Evolutionary conservation across 30 jellyfish, hydroid and myxozoan genomes (phyloP).

Genomic region (Chrysaora quinquecirrha): DNA sequence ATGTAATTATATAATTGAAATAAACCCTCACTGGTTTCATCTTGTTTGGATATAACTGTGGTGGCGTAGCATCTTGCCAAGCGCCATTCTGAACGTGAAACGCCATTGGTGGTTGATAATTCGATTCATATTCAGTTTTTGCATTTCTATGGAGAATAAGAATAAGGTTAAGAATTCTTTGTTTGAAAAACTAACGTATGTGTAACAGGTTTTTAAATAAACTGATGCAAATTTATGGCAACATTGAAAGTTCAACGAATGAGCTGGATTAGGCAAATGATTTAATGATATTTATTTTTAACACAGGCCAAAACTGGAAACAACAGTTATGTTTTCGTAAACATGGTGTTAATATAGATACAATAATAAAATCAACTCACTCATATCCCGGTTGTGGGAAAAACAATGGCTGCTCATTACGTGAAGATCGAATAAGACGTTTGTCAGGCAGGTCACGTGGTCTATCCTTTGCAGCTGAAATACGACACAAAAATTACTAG

Average conservation of each 20-base stretch:
- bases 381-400: slow-evolving; percentile 54
- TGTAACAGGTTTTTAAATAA: too few relatives aligned
- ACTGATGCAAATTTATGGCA: too few relatives aligned
- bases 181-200: too few relatives aligned
- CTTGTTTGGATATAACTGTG: background rate
- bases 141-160: slow-evolving; percentile 14
- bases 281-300: too few relatives aligned
- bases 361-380: slow-evolving; percentile 5
- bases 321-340: too few relatives aligned
- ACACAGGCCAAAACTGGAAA: too few relatives aligned
- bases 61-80: slow-evolving; percentile 7
- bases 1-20: too few relatives aligned
- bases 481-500: too few relatives aligned
- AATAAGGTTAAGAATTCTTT: too few relatives aligned
- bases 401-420: slow-evolving; percentile 48
- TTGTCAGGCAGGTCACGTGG: slow-evolving; percentile 13
- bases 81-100: slow-evolving; percentile 10
- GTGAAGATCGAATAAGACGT: slow-evolving; percentile 49
- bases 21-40: background rate
- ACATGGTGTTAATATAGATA: too few relatives aligned
- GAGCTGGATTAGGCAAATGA: too few relatives aligned
- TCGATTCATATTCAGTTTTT: slow-evolving; percentile 40
- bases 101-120: slow-evolving; percentile 25
- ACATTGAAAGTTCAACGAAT: too few relatives aligned
- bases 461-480: background rate